Evolutionary conservation across 2,797 vertebrate species (phyloP), one percentile per base, ranked within the genome.

Genomic region (Aselliscus stoliczkanus): DNA sequence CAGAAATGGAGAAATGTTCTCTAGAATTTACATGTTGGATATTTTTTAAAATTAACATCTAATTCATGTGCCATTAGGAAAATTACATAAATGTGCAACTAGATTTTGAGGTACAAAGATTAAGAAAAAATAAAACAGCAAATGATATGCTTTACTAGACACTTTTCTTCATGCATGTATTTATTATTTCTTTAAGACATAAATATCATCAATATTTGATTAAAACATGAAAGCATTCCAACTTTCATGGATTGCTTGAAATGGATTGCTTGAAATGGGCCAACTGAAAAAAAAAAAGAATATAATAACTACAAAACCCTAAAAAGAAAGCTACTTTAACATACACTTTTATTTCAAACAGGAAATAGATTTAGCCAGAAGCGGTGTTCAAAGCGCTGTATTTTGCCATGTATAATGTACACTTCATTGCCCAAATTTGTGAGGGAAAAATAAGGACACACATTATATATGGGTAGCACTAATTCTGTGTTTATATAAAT

Each of bases 21-120:
- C 77, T 92, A 97, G 95, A 97, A 97, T 97, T 98, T 97, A 96
- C 67, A 75, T 5, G 64, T 23, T 39, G 96, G 97, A 44, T 25
- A 0, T 39, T 62, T 89, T 76, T 52, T 88, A 88, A 85, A 14
- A 5, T 14, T 83, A 95, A 81, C 81, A 42, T 88, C 25, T 92
- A 21, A 82, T 17, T 23, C 15, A 31, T 42, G 10, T 65, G 42
- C 47, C 88, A 37, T 44, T 54, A 5, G 70, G 58, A 89, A 90
- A 94, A 69, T 52, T 25, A 54, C 56, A 52, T 34, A 25, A 18
- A 95, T 60, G 34, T 87, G 64, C 42, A 70, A 34, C 25, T 70
- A 58, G 14, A 88, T 73, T 93, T 79, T 60, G 13, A 65, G 23
- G 9, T 42, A 80, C 50, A 6, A 21, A 29, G 11, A 39, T 44